Percentiles rank a stretch among this genome's conserved stretches.
Conservation (phyloP, 2,113 vertebrate genomes). For the Bubo blakistoni region DNA sequence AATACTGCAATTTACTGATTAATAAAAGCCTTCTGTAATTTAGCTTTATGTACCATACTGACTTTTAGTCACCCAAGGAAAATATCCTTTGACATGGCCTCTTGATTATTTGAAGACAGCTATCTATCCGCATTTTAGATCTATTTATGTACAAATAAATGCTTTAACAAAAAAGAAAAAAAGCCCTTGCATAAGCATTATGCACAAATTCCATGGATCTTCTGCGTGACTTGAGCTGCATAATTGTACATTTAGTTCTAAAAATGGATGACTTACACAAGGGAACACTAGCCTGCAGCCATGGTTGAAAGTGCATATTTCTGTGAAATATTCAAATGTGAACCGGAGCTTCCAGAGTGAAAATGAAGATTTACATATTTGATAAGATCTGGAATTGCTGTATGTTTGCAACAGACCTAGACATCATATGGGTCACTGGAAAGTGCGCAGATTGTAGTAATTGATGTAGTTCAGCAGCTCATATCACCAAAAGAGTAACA, state of each 20-base stretch:
- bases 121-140: conserved; percentile 25
- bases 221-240: conserved; percentile 44
- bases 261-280: conserved; percentile 58
- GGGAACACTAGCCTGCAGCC: conserved; percentile 48
- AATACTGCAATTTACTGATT: conserved; percentile 51
- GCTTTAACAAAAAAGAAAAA: not conserved
- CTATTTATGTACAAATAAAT: conserved; percentile 21
- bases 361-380: conserved; percentile 29
- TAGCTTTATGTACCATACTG: not conserved
- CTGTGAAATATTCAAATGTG: conserved; percentile 33
- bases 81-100: conserved; percentile 32
- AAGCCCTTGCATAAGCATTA: not conserved
- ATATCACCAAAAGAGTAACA: not conserved
- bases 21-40: conserved; percentile 22
- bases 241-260: conserved; percentile 59
- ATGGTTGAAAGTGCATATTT: conserved; percentile 12
- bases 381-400: not conserved
- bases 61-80: not conserved
- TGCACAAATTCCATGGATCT: conserved; percentile 37
- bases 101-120: not conserved
- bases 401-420: not conserved
- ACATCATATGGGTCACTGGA: not conserved
- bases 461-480: not conserved
- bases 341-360: not conserved
- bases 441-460: not conserved